Evolutionary conservation across 2,888 invertebrate species (phyloP).

Genomic region (Pristionchus maxplancki): DNA sequence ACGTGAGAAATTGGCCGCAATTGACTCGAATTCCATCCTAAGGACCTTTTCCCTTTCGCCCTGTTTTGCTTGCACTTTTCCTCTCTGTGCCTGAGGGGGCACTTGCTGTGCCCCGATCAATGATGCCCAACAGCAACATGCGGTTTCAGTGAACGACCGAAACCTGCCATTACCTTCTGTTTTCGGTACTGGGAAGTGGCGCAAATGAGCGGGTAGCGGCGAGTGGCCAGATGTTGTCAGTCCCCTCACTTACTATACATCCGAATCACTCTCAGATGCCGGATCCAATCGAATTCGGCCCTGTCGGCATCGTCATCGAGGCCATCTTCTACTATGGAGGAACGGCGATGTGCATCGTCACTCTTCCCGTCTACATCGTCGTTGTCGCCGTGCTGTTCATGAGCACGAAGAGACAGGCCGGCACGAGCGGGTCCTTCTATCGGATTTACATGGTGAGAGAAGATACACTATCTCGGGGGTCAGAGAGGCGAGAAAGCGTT

Average conservation of each 20-base stretch:
- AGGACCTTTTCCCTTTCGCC: not conserved
- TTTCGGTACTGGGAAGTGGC: not conserved
- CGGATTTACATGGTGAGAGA: conserved; percentile 2
- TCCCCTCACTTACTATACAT: not conserved
- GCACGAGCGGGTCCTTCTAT: not conserved
- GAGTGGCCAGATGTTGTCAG: not conserved
- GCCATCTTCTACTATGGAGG: not conserved
- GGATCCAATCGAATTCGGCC: not conserved
- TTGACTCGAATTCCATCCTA: not conserved
- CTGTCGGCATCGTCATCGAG: not conserved
- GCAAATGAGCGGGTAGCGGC: not conserved
- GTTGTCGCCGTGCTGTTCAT: not conserved
- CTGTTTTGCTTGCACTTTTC: not conserved
- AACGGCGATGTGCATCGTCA: not conserved
- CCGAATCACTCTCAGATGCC: not conserved
- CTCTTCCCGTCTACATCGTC: not conserved
- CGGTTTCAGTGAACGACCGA: not conserved
- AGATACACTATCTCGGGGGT: too few relatives aligned
- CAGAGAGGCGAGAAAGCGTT: too few relatives aligned
- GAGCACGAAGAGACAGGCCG: not conserved
- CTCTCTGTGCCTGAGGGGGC: not conserved
- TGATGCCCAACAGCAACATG: not conserved
- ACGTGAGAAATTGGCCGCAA: conserved; percentile 20
- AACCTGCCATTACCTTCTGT: not conserved
- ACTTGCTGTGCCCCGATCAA: too few relatives aligned